phyloP scores from a whole-genome alignment of 2,113 vertebrate genomes.

The Callorhinus ursinus region DNA sequence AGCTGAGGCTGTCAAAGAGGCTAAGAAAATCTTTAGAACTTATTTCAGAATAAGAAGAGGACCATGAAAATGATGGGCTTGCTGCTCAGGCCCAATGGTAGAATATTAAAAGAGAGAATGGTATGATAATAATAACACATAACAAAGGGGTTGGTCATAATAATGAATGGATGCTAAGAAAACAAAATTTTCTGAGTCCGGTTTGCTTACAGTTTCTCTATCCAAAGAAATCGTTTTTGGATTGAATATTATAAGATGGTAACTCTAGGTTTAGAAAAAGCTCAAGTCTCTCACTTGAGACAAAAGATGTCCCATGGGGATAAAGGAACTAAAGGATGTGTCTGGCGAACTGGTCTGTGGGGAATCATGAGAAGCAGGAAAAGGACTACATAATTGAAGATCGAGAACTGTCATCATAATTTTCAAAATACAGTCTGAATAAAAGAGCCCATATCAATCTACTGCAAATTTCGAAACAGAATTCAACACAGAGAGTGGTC shows the following conservation, averaged over 20 bases:
- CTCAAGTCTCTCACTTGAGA: background rate
- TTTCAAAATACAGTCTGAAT: slow-evolving; percentile 13
- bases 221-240: background rate
- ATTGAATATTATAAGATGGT: background rate
- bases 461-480: slow-evolving; percentile 22
- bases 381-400: background rate
- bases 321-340: background rate
- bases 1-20: background rate
- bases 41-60: background rate
- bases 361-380: background rate
- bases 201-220: background rate
- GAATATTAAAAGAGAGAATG: background rate
- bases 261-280: background rate
- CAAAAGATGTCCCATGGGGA: background rate
- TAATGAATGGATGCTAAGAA: background rate
- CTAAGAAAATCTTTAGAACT: background rate
- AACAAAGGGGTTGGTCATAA: background rate
- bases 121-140: background rate
- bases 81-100: background rate
- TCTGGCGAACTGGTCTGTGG: background rate
- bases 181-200: background rate
- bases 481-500: background rate
- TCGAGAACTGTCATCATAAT: background rate
- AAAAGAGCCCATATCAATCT: background rate
- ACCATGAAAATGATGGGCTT: background rate